Evolutionary conservation across 2,888 invertebrate species (phyloP).

Genomic region (Vannuccia rotundouncinata): DNA sequence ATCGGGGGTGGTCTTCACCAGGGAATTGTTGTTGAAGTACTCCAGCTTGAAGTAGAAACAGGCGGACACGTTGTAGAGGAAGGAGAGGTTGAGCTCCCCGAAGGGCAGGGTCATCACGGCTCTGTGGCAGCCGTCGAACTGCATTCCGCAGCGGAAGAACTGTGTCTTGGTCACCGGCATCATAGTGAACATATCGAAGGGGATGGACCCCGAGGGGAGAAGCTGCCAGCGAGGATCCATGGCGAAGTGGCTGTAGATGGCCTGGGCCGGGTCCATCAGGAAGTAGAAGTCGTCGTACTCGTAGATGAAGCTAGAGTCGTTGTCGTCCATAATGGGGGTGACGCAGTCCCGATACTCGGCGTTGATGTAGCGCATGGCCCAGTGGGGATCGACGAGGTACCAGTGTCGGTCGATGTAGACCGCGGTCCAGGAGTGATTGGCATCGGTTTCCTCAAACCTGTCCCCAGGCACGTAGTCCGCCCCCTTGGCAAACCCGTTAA

Average conservation of each 20-base stretch:
- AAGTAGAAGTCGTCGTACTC: conserved; percentile 29
- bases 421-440: conserved; percentile 57
- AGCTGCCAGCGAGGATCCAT: conserved; percentile 23
- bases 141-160: neutral
- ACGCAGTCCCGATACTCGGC: neutral
- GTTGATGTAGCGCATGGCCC: conserved; percentile 45
- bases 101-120: neutral
- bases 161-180: neutral
- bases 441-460: conserved; percentile 52
- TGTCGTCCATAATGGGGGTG: neutral
- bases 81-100: neutral
- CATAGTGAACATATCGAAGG: neutral
- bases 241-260: conserved; percentile 21
- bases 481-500: conserved; percentile 56
- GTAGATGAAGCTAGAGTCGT: neutral
- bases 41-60: neutral
- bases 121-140: neutral
- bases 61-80: neutral
- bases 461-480: conserved; percentile 56
- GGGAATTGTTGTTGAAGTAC: neutral
- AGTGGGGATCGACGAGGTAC: conserved; percentile 56
- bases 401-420: conserved; percentile 56
- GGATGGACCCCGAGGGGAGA: neutral
- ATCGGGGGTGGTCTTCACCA: neutral
- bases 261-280: conserved; percentile 7